Conservation (phyloP, 2,797 vertebrate species). For the Atherinosoma microstoma region DNA sequence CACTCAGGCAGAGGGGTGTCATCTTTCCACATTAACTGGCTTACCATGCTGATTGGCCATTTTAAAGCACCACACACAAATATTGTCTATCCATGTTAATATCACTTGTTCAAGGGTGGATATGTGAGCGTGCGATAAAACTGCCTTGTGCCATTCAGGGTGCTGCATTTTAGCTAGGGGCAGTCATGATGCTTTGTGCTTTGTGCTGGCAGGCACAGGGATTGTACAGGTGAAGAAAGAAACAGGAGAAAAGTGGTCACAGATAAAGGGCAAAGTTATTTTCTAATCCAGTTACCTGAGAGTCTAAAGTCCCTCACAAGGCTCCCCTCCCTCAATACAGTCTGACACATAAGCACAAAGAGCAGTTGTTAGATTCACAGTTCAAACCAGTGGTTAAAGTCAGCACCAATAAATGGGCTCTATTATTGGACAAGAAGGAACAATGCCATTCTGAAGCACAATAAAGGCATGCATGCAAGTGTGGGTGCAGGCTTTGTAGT, state of each 20-base stretch:
- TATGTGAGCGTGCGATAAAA: constrained; percentile 52
- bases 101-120: constrained; percentile 50
- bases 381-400: constrained; percentile 52
- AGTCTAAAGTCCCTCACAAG: constrained; percentile 82
- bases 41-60: constrained; percentile 64
- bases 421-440: constrained; percentile 35
- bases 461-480: constrained; percentile 25
- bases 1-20: constrained; percentile 73
- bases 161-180: constrained; percentile 52
- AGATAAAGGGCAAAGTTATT: constrained; percentile 45
- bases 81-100: constrained; percentile 47
- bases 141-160: constrained; percentile 48
- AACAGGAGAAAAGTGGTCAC: constrained; percentile 56
- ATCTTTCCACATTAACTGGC: constrained; percentile 65
- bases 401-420: constrained; percentile 38
- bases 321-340: constrained; percentile 81
- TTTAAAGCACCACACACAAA: constrained; percentile 54
- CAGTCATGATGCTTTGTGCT: constrained; percentile 60
- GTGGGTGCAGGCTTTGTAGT: constrained; percentile 36
- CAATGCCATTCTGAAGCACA: constrained; percentile 22
- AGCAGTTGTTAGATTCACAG: constrained; percentile 77
- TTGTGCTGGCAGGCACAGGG: constrained; percentile 62
- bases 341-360: constrained; percentile 83
- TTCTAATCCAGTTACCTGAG: constrained; percentile 78
- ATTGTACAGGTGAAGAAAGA: constrained; percentile 55